Evolutionary conservation across 2,113 vertebrate species (phyloP), one percentile per base, ranked within the genome.

Genomic region (Pithys albifrons): DNA sequence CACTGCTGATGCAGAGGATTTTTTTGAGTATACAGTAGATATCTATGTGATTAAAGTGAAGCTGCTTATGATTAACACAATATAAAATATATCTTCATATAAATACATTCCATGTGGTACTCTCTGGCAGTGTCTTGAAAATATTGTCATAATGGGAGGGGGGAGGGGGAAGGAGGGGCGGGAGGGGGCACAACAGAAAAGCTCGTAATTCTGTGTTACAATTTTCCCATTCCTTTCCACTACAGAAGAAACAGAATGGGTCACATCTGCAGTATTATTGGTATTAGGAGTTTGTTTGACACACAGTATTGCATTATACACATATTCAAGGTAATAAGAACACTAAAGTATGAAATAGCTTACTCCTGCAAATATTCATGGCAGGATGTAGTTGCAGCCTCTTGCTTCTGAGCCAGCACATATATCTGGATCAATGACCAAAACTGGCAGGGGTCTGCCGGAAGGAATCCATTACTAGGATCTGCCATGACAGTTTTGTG

Each of bases 111-210:
- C 6, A 14, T 79, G 79, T 96, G 89, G 75, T 65, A 85, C n/a
- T 96, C 39, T 22, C 55, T 79, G 84, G 71, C 88, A 93, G 35
- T 85, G 55, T 89, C 76, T 95, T 96, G 94, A 95, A 97, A 97
- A 83, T 87, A 94, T 64, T 97, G 85, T 84, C 96, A 96, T 96
- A 95, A 96, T 97, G 97, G 97, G 78, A 41, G 39, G 41, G 41
- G 97, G 97, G 78, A 65, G 77, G 12, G 4, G 12, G n/a, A n/a
- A n/a, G n/a, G n/a, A n/a, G n/a, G n/a, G n/a, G n/a, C n/a, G n/a
- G n/a, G n/a, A n/a, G n/a, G n/a, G 87, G 6, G 67, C 90, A 90
- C 72, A 97, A 70, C 49, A 96, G 94, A 96, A 97, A 96, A 61
- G 55, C 62, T 93, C 75, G 88, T 97, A 95, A 92, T 93, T 95